Percentiles rank a stretch among this genome's conserved stretches.
Evolutionary conservation across 2,888 invertebrate genomes (phyloP).

Genomic region (Sminthurides aquaticus): DNA sequence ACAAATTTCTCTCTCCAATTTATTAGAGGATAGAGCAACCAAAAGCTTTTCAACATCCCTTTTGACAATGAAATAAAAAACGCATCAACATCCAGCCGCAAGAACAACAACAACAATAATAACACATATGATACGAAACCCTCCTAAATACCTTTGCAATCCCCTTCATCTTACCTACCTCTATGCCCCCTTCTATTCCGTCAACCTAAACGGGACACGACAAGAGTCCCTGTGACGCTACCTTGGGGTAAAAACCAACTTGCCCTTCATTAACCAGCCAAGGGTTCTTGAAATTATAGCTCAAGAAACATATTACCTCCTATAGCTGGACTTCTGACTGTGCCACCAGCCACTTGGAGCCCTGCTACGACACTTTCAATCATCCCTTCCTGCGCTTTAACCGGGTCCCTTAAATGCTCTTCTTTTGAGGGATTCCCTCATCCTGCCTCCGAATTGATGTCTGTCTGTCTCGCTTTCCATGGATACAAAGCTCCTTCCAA

Average conservation of each 20-base stretch:
- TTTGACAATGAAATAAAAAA: conserved; percentile 1
- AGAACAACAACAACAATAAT: neutral
- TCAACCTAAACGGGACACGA: neutral
- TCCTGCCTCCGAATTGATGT: neutral
- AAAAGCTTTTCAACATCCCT: conserved; percentile 1
- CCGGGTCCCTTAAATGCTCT: too few species aligned
- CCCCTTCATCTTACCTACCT: neutral
- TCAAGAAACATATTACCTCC: neutral
- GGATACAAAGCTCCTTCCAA: too few species aligned
- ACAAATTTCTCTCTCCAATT: neutral
- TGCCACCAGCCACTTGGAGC: conserved; percentile 5
- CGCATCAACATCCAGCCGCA: neutral
- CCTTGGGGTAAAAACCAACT: conserved; percentile 2
- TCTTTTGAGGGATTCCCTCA: neutral
- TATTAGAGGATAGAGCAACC: neutral
- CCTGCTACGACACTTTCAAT: conserved; percentile 3
- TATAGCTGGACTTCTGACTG: conserved; percentile 6
- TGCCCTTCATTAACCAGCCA: conserved; percentile 6
- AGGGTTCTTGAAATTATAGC: conserved; percentile 6
- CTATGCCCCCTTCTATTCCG: neutral
- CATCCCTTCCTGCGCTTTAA: neutral
- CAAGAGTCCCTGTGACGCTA: neutral
- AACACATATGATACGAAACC: neutral
- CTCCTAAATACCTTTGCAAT: neutral
- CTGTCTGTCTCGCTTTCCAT: too few species aligned